Evolutionary conservation across 2,113 vertebrate genomes (phyloP).

Genomic region (Gulo gulo): DNA sequence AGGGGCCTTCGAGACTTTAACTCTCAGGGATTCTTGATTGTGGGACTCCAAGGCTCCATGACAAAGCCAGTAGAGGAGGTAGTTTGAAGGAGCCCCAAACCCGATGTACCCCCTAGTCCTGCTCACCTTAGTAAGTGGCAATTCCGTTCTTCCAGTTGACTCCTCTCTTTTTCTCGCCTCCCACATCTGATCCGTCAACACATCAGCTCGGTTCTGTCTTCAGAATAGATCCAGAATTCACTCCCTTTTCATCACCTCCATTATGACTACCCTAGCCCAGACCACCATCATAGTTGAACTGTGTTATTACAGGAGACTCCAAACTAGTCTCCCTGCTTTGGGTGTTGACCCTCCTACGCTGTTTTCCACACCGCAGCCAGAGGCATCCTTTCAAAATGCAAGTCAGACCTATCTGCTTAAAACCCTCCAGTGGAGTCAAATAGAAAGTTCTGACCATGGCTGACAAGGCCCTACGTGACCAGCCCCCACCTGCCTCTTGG

Average conservation of each 20-base stretch:
- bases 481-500: neutral
- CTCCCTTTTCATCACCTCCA: neutral
- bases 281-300: slow-evolving; percentile 1
- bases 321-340: neutral
- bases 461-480: neutral
- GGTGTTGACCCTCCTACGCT: neutral
- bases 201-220: neutral
- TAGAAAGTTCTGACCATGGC: neutral
- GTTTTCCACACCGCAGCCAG: slow-evolving; percentile 34
- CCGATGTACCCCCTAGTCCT: neutral
- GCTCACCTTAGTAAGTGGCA: slow-evolving; percentile 22
- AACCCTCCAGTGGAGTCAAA: neutral
- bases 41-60: neutral
- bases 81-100: slow-evolving; percentile 23
- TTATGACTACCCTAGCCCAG: neutral
- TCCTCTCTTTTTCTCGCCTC: neutral
- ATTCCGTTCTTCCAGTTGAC: neutral
- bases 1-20: neutral
- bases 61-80: neutral
- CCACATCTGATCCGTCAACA: neutral
- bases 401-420: slow-evolving; percentile 2
- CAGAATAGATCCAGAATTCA: neutral
- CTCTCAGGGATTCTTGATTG: slow-evolving; percentile 25
- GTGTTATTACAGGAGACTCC: neutral
- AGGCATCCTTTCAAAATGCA: slow-evolving; percentile 21